Conservation (phyloP, 2,888 invertebrate species). For the Lasioglossum zephyrum region DNA sequence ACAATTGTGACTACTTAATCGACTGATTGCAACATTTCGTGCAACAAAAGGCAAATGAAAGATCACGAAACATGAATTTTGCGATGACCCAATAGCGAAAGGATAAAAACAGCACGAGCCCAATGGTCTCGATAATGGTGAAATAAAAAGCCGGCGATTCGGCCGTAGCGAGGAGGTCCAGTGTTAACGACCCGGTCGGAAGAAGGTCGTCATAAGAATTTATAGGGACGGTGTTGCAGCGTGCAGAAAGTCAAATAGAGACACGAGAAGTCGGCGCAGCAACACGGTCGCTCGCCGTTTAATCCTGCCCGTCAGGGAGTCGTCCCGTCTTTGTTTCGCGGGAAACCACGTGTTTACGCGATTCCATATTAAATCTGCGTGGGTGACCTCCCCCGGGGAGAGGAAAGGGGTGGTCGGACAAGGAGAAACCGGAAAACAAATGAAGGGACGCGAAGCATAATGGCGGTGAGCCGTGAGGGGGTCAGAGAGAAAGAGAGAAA, state of each 20-base stretch:
- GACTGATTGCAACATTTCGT: too few species aligned
- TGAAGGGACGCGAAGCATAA: slow-evolving; percentile 69
- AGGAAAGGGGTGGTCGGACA: slow-evolving; percentile 62
- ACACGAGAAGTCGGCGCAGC: slow-evolving; percentile 6
- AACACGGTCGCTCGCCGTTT: neutral
- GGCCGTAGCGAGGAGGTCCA: neutral
- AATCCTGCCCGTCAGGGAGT: slow-evolving; percentile 3
- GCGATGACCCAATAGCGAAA: neutral
- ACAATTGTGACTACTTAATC: too few species aligned
- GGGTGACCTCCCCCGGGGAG: slow-evolving; percentile 52
- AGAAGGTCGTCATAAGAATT: neutral
- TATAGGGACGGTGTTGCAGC: neutral
- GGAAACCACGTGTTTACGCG: slow-evolving; percentile 55
- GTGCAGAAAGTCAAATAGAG: slow-evolving; percentile 9
- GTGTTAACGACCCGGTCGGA: neutral
- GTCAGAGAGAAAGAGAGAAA: slow-evolving; percentile 22
- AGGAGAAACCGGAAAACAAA: slow-evolving; percentile 69
- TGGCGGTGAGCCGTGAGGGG: slow-evolving; percentile 55
- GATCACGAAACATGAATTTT: neutral
- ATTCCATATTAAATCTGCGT: slow-evolving; percentile 60
- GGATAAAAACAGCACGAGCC: neutral
- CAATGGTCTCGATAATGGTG: neutral
- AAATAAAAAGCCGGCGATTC: neutral
- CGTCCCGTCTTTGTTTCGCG: slow-evolving; percentile 36
- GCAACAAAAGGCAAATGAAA: too few species aligned